Conservation (phyloP, 1,140 invertebrate genomes). For the Drosophila elegans region DNA sequence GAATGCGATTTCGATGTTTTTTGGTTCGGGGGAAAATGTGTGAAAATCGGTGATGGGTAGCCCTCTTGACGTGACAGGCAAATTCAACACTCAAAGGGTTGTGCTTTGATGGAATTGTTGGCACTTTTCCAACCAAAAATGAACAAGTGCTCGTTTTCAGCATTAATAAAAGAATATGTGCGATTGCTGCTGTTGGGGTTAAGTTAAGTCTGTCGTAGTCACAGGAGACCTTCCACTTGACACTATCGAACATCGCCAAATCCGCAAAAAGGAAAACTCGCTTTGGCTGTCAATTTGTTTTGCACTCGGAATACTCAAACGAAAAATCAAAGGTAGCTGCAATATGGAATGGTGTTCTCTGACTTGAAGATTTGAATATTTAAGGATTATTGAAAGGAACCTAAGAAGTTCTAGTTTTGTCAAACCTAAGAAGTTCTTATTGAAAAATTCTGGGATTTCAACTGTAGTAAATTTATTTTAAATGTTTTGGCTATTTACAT, state of each 20-base stretch:
- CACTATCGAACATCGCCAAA: constrained; percentile 34
- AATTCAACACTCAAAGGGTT: constrained; percentile 64
- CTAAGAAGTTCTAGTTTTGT: not conserved
- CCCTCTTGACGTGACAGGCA: constrained; percentile 55
- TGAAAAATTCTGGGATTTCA: too few relatives aligned
- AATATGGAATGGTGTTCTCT: not conserved
- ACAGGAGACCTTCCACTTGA: constrained; percentile 48
- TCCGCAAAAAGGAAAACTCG: constrained; percentile 34
- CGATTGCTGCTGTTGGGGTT: constrained; percentile 28
- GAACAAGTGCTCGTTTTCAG: constrained; percentile 21
- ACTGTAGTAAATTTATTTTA: too few relatives aligned
- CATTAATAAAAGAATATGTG: constrained; percentile 62
- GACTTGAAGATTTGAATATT: constrained; percentile 9
- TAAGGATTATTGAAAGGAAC: not conserved
- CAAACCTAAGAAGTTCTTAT: too few relatives aligned
- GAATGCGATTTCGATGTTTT: constrained; percentile 61
- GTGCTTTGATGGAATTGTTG: constrained; percentile 76
- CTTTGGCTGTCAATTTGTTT: constrained; percentile 56
- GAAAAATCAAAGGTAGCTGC: constrained; percentile 14
- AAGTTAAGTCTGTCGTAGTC: constrained; percentile 32
- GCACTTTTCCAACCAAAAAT: constrained; percentile 68
- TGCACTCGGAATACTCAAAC: constrained; percentile 44
- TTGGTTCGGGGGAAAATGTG: not conserved
- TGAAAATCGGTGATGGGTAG: not conserved
- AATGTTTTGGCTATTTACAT: too few relatives aligned